A percentile compares a stretch with the other conserved stretches of the same genome.
Evolutionary conservation across 2,888 invertebrate species (phyloP).

Genomic region (Agrochola lychnidis): DNA sequence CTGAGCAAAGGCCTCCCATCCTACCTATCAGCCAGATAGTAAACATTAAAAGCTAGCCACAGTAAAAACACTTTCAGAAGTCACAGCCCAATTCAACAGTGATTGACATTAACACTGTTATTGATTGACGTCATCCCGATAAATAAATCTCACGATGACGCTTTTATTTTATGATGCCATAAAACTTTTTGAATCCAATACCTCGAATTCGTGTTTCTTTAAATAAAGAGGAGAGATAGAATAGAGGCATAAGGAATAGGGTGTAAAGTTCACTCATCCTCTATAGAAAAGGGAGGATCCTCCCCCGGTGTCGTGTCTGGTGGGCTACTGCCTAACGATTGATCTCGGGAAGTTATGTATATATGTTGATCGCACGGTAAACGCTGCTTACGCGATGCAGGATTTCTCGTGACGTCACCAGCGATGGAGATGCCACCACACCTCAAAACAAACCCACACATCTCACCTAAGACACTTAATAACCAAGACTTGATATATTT

Average conservation of each 20-base stretch:
- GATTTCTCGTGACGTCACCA: too few species aligned
- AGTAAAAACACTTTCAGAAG: neutral
- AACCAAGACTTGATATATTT: slow-evolving; percentile 2
- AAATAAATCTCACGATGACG: slow-evolving; percentile 35
- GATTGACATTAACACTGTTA: slow-evolving; percentile 29
- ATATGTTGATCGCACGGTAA: too few species aligned
- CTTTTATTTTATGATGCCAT: slow-evolving; percentile 42
- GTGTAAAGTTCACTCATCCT: too few species aligned
- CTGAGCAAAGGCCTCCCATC: too few species aligned
- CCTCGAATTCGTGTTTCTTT: slow-evolving; percentile 32
- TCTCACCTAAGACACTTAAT: neutral
- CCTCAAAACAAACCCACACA: slow-evolving; percentile 16
- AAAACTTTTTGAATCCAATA: slow-evolving; percentile 43
- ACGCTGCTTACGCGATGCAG: too few species aligned
- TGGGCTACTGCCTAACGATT: too few species aligned
- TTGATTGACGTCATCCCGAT: slow-evolving; percentile 33
- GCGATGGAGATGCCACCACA: too few species aligned
- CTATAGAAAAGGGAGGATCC: too few species aligned
- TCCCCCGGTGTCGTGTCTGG: too few species aligned
- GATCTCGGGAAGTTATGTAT: too few species aligned
- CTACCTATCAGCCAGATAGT: neutral
- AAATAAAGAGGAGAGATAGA: slow-evolving; percentile 20
- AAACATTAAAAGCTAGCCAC: neutral
- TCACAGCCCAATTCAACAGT: slow-evolving; percentile 5
- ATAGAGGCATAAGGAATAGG: too few species aligned